Base-by-base conservation (phyloP, 1,140 invertebrate species). In the Lucilia cuprina region DNA sequence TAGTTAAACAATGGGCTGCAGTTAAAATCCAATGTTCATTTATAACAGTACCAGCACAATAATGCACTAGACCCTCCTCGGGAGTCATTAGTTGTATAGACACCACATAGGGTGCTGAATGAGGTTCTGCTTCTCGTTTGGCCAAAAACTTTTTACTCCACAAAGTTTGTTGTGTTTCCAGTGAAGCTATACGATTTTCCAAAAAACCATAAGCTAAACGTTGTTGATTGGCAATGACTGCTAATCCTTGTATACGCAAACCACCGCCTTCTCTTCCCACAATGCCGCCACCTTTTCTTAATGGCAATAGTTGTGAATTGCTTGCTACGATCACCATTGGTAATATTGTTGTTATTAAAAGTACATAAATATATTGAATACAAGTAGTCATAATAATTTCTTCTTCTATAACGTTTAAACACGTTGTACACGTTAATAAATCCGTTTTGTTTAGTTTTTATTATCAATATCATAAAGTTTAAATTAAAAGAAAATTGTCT, bases 101-200 rank as follows among this genome's bases (percentile, higher is more conserved):
- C 82, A 91, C 91, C 50, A 91, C 89, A 49, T 88, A 91, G 12
- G 90, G 90, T n/a, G 91, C 91, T 35, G 88, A 87, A 25, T 91
- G 89, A 14, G 87, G 86, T 78, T 83, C 83, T 5, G 91, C 91
- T 84, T 90, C 89, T 12, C 86, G 86, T 82, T 90, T 90, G 83
- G 89, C 89, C 83, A 90, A 85, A 25, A 89, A 88, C 77, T 90
- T 89, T 65, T 88, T 87, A 78, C 78, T 87, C 87, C 89, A 90
- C 34, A 87, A 83, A 82, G 89, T 87, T 83, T 87, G 86, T 50
- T 80, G 41, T 5, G 41, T 49, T 25, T 80, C 21, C n/a, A 80
- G 49, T 3, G 41, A 49, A 7, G n/a, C 12, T 55, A 90, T 86
- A 34, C 88, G 86, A 85, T 89, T 89, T 85, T 89, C 87, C n/a